A percentile compares a stretch with the other conserved stretches of the same genome.
Conservation (phyloP, 2,888 invertebrate genomes). For the Yponomeuta plumbellus region DNA sequence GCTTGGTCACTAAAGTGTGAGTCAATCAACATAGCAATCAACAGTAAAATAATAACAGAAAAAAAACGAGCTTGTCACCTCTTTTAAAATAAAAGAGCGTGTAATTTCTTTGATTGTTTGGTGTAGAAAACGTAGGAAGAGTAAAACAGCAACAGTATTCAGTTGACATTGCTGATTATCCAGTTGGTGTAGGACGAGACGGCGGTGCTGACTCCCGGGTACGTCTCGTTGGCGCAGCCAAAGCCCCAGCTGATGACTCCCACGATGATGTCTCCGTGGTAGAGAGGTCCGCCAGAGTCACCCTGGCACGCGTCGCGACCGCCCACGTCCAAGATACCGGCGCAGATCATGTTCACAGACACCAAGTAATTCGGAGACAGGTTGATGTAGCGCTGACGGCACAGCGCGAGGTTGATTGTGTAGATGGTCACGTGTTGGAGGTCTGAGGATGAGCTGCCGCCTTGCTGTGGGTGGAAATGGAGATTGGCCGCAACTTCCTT, state of each 20-base stretch:
- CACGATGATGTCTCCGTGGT: constrained; percentile 46
- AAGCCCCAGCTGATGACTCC: constrained; percentile 66
- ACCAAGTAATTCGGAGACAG: constrained; percentile 18
- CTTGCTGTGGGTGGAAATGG: constrained; percentile 26
- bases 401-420: constrained; percentile 41
- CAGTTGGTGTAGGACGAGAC: constrained; percentile 44
- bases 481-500: too few relatives aligned
- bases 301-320: constrained; percentile 55
- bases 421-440: constrained; percentile 41
- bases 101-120: too few relatives aligned
- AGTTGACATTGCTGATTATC: constrained; percentile 28
- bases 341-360: constrained; percentile 52
- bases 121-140: too few relatives aligned
- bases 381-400: constrained; percentile 36
- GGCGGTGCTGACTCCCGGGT: constrained; percentile 64
- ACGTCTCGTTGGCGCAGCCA: constrained; percentile 51
- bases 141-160: too few relatives aligned
- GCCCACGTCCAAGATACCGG: constrained; percentile 35
- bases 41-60: too few relatives aligned
- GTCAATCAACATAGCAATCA: too few relatives aligned
- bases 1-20: too few relatives aligned
- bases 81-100: too few relatives aligned
- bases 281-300: constrained; percentile 70
- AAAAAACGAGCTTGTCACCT: too few relatives aligned
- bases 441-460: constrained; percentile 27